Conservation (phyloP, 1,140 invertebrate genomes). For the Holcopasites calliopsidis region DNA sequence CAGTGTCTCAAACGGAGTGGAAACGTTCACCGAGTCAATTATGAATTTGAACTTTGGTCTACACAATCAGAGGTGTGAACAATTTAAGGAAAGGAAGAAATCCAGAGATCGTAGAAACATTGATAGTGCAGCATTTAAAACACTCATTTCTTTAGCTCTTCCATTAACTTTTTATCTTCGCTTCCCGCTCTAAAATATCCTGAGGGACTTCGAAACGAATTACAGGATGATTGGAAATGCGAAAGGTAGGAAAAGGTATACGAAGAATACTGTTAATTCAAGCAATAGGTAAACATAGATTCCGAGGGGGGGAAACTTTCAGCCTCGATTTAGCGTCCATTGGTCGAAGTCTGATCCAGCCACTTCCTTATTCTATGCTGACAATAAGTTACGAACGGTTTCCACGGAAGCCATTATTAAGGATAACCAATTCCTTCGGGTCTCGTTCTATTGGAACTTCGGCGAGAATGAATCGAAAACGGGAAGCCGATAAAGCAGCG, state of each 20-base stretch:
- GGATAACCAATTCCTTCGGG: constrained; percentile 55
- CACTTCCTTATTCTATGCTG: constrained; percentile 26
- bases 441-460: constrained; percentile 49
- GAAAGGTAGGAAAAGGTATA: neutral
- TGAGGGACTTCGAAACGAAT: neutral
- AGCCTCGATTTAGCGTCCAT: neutral
- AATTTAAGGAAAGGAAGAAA: too few species aligned
- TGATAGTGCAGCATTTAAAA: too few species aligned
- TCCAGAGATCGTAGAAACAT: too few species aligned
- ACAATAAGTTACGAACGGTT: constrained; percentile 43
- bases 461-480: constrained; percentile 45
- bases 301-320: constrained; percentile 23
- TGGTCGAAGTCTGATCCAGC: neutral
- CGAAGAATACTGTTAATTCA: constrained; percentile 28
- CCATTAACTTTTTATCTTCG: neutral
- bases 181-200: neutral
- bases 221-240: neutral
- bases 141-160: neutral
- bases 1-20: neutral
- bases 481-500: constrained; percentile 50
- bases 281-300: constrained; percentile 46
- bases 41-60: too few species aligned
- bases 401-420: constrained; percentile 51
- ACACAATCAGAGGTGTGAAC: neutral
- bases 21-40: neutral